Conservation (phyloP, 2,797 vertebrate species). For the Choloepus didactylus region DNA sequence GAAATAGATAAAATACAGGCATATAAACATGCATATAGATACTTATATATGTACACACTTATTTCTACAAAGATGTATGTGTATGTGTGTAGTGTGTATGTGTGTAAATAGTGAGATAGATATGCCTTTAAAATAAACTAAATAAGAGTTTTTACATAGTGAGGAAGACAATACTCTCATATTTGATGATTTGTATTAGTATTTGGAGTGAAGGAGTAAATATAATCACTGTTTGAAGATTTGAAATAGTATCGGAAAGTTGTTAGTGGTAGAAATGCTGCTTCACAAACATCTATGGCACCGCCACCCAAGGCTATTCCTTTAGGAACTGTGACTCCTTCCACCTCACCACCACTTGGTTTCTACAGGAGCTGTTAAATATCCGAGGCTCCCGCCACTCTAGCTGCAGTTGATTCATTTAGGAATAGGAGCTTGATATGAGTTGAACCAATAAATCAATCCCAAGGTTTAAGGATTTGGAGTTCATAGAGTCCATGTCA, state of each 20-base stretch:
- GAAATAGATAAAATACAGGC: not conserved
- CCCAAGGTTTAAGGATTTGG: constrained; percentile 43
- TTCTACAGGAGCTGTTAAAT: not conserved
- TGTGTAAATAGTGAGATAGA: not conserved
- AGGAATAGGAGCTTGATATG: constrained; percentile 38
- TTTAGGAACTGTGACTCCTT: not conserved
- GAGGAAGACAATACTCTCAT: not conserved
- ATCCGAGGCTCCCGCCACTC: not conserved
- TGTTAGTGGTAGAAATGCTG: not conserved
- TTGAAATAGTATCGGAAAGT: constrained; percentile 21
- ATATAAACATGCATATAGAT: not conserved
- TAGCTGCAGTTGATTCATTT: not conserved
- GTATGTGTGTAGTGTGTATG: not conserved
- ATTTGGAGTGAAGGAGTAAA: constrained; percentile 1
- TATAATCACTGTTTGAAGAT: not conserved
- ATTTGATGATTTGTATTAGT: not conserved
- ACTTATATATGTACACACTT: not conserved
- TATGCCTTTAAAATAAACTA: not conserved
- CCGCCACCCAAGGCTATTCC: not conserved
- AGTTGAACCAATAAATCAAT: constrained; percentile 39
- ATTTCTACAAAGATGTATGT: too few species aligned
- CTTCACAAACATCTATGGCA: not conserved
- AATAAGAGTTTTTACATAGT: not conserved
- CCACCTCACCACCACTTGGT: not conserved
- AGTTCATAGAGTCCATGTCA: not conserved